Conservation (phyloP, 2,888 invertebrate genomes). For the Plebejus melissa region DNA sequence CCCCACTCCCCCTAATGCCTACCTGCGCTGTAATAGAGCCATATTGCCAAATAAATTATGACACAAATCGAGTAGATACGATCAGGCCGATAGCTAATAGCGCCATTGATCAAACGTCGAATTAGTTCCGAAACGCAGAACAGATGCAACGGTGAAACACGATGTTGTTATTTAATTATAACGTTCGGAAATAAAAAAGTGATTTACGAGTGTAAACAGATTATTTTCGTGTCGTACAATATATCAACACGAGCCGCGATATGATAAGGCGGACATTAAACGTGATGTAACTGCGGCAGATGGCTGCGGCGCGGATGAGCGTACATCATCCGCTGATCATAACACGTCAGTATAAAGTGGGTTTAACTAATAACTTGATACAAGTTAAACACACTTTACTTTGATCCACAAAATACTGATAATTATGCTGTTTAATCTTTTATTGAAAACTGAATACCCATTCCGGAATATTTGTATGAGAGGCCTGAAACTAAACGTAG, state of each 20-base stretch:
- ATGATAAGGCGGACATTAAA: not conserved
- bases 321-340: not conserved
- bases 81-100: not conserved
- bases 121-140: not conserved
- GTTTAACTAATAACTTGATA: not conserved
- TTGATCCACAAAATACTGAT: too few relatives aligned
- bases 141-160: not conserved
- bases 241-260: not conserved
- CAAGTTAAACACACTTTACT: too few relatives aligned
- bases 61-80: not conserved
- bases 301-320: not conserved
- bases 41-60: constrained; percentile 12
- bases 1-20: not conserved
- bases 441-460: too few relatives aligned
- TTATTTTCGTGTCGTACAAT: not conserved
- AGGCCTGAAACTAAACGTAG: too few relatives aligned
- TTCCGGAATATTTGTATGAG: too few relatives aligned
- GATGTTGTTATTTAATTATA: not conserved
- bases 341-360: not conserved
- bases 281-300: not conserved
- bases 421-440: too few relatives aligned
- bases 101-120: not conserved
- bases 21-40: constrained; percentile 7
- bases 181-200: too few relatives aligned
- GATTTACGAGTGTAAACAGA: not conserved